Evolutionary conservation across 2,113 vertebrate genomes (phyloP).

Genomic region (Euleptes europaea): DNA sequence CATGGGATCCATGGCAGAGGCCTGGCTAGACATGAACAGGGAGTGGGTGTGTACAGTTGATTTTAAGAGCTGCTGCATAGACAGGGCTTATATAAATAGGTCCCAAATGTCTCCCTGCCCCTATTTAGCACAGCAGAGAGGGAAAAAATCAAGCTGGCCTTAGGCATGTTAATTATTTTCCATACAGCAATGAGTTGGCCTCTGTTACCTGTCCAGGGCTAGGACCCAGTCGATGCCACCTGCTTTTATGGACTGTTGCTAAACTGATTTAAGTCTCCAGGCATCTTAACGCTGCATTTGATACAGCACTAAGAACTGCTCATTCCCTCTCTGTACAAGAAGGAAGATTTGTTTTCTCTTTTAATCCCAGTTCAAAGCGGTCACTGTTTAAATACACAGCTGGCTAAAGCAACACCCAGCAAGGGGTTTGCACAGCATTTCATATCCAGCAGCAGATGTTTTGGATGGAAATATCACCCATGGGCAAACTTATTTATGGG

Average conservation of each 20-base stretch:
- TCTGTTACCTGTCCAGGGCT: not conserved
- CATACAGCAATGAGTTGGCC: not conserved
- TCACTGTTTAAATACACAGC: not conserved
- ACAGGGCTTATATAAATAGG: not conserved
- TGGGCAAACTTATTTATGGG: not conserved
- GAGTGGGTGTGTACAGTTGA: too few species aligned
- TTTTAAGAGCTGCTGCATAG: not conserved
- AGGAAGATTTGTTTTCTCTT: not conserved
- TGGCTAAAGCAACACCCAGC: not conserved
- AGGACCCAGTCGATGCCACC: not conserved
- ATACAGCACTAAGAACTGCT: not conserved
- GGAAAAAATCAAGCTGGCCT: not conserved
- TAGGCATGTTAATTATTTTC: not conserved
- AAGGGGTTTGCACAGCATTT: not conserved
- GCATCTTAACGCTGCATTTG: slow-evolving; percentile 12
- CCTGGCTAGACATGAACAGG: too few species aligned
- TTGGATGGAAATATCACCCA: not conserved
- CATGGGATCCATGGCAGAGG: too few species aligned
- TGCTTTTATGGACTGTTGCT: not conserved
- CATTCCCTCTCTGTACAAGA: not conserved
- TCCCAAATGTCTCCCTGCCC: not conserved
- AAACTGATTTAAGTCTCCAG: not conserved
- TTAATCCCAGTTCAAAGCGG: not conserved
- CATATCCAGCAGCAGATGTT: not conserved
- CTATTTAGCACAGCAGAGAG: not conserved